Evolutionary conservation across 2,113 vertebrate species (phyloP), one percentile per base, ranked within the genome.

Genomic region (Lagopus leucura): DNA sequence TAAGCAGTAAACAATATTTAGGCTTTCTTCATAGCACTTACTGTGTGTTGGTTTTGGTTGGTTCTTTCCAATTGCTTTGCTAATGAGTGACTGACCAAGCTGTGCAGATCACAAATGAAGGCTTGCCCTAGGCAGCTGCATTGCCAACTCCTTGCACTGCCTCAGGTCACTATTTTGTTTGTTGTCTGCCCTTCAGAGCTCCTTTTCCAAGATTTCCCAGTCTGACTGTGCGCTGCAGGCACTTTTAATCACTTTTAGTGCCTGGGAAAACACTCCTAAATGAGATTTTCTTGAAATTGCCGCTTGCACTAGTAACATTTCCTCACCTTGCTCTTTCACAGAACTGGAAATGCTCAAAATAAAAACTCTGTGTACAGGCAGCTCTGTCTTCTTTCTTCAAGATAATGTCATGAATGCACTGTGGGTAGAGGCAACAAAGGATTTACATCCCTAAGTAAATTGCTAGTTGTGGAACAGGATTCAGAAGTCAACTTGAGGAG

Each of bases 171-270:
- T n/a, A 3, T 27, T 72, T 48, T 19, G 25, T 61, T 94, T 73
- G 16, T 36, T 73, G 32, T 67, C 65, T 88, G 65, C 55, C n/a
- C 60, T 85, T 89, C 70, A 42, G 36, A 63, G 34, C 20, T 83
- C 25, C 47, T 83, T 89, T 89, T 61, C 42, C 30, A 73, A 77
- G 67, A 57, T 25, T 36, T 71, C 40, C 32, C 45, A 75, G 60
- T 25, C 64, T 73, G 67, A 58, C 67, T 74, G 55, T 58, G 72
- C n/a, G n/a, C 36, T 57, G 27, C 10, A 13, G 2, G 1, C 22
- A 67, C 38, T 32, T 96, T 89, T 89, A 32, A 69, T 89, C 42
- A 76, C 76, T 64, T 70, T 84, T 60, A 77, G 54, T 86, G 74
- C 25, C 34, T 38, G 21, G 69, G 43, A 89, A 86, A 92, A 38